Conservation (phyloP, 23 tunicate genomes). For the Phallusia fumigata region DNA sequence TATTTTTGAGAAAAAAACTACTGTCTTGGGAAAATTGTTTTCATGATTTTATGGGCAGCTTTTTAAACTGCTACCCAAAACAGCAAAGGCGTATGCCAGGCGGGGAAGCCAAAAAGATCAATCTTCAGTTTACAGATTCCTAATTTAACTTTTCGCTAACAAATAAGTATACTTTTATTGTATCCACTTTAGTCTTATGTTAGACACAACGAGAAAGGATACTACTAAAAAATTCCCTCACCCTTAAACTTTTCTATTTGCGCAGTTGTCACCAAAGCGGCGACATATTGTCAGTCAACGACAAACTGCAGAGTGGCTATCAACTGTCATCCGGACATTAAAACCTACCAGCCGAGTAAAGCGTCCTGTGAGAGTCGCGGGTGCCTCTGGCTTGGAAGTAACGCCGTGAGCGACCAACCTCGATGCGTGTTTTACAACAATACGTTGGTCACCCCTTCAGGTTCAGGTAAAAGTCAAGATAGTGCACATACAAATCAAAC, state of each 20-base stretch:
- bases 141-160: no score
- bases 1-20: no score
- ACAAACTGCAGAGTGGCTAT: slow-evolving; percentile 31
- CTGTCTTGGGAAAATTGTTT: no score
- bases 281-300: slow-evolving; percentile 19
- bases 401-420: slow-evolving; percentile 20
- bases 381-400: slow-evolving; percentile 40
- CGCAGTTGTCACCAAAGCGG: slow-evolving; percentile 29
- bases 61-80: no score
- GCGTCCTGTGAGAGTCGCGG: slow-evolving; percentile 52
- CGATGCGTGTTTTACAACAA: slow-evolving; percentile 52
- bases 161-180: no score
- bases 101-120: no score
- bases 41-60: no score
- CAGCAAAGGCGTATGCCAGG: no score
- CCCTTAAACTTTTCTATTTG: background rate
- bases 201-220: no score
- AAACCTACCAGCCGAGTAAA: slow-evolving; percentile 35
- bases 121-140: no score
- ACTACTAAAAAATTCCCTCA: no score
- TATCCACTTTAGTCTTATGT: no score
- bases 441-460: background rate
- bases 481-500: background rate
- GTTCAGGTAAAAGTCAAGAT: background rate
- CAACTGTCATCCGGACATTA: slow-evolving; percentile 55